These are phyloP conservation scores for Micrastur ruficollis DNA, from an alignment of 2,797 vertebrate species.

Conservation along the genomic window DNA sequence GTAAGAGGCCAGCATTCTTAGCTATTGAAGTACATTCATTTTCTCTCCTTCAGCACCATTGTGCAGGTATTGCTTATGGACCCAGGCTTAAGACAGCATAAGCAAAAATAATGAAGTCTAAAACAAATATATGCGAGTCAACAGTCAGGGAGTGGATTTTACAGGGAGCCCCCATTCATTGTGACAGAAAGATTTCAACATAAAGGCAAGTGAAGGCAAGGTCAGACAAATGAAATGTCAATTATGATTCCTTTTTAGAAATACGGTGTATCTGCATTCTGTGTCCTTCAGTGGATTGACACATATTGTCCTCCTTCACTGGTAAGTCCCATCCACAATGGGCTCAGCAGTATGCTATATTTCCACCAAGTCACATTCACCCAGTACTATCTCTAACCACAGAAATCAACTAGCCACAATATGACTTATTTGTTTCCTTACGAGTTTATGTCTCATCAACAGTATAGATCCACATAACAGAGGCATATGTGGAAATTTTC, in stretches of 20 bases:
- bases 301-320: background rate
- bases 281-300: background rate
- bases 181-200: background rate
- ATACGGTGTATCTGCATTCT: background rate
- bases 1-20: background rate
- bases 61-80: background rate
- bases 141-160: background rate
- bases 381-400: background rate
- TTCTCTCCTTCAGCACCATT: rapidly evolving
- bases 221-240: background rate
- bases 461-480: background rate
- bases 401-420: background rate
- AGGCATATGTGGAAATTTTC: background rate
- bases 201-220: background rate
- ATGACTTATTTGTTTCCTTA: background rate
- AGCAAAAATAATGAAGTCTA: background rate
- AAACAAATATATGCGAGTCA: background rate
- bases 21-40: background rate
- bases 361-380: background rate
- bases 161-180: background rate
- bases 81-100: background rate
- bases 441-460: background rate
- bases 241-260: background rate
- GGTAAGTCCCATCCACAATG: background rate
- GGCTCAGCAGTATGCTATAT: background rate